Evolutionary conservation across 1,140 invertebrate genomes (phyloP), one percentile per base, ranked within the genome.

Genomic region (Yoshiicerus persimilis): DNA sequence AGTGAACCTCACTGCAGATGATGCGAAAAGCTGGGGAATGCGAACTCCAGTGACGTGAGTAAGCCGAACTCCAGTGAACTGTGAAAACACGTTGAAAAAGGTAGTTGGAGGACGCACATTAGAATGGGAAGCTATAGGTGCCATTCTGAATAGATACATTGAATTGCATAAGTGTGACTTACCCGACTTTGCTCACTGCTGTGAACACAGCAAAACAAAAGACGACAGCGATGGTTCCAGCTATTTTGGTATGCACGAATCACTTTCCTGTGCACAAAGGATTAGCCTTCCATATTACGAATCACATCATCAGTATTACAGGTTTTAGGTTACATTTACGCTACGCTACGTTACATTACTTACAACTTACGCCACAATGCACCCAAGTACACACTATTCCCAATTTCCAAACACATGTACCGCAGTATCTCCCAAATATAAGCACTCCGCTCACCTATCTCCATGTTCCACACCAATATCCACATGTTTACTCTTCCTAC

Each of bases 171-270:
- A 36, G 75, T 36, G 39, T 89, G 11, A 34, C 93, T 94, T 92
- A 96, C 95, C 92, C 94, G 93, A 92, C 96, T 96, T 84, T 95
- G 94, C 91, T 97, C 96, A 2, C 95, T 95, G 85, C 95, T 95
- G 86, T 96, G 94, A 92, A 97, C 96, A 93, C 97, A 98, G 92
- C 97, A 98, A 91, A 97, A 98, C 0, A 98, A 92, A 87, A 97
- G 93, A 39, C 96, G 94, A 92, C 97, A 97, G 88, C 97, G 93
- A 92, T 96, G 95, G 91, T 98, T 95, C 97, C 97, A 98, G 91
- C 96, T 97, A 91, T 97, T 96, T 93, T 98, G 96, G 93, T 98
- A 98, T 11, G 96, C 96, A 89, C 96, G 93, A 90, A 97, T 94
- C 4, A 97, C 97, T 94, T 97, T 97, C 91, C 97, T 97, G 32